These are phyloP conservation scores for Tympanuchus pallidicinctus DNA, from an alignment of 2,113 vertebrate species.

Conservation along the genomic window DNA sequence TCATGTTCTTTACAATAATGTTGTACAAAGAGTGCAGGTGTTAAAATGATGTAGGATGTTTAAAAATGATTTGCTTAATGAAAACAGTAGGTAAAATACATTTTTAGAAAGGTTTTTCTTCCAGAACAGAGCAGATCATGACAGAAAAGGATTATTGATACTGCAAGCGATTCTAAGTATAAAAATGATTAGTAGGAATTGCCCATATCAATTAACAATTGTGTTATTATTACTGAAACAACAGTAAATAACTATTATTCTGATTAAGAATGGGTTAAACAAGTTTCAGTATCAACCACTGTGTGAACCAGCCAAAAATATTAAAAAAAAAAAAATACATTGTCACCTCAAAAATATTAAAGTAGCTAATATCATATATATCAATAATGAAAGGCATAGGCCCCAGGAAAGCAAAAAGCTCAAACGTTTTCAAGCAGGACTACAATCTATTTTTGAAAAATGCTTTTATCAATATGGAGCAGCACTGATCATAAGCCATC, in stretches of 20 bases:
- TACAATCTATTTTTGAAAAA: not conserved
- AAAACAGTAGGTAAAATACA: slow-evolving; percentile 31
- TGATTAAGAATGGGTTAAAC: not conserved
- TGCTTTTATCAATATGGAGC: not conserved
- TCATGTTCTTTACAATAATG: not conserved
- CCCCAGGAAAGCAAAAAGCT: not conserved
- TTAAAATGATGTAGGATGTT: not conserved
- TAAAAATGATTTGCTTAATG: not conserved
- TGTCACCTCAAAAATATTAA: not conserved
- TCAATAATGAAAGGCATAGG: not conserved
- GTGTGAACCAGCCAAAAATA: not conserved
- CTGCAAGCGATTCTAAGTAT: not conserved
- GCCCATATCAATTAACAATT: not conserved
- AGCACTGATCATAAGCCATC: not conserved
- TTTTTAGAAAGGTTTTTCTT: slow-evolving; percentile 48
- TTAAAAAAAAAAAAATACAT: not conserved
- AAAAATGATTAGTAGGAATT: not conserved
- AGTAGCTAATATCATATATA: not conserved
- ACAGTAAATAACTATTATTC: not conserved
- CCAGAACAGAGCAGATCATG: slow-evolving; percentile 16
- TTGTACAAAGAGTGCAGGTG: not conserved
- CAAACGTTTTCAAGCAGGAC: not conserved
- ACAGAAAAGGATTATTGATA: not conserved
- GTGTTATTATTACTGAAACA: not conserved
- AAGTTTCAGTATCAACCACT: not conserved